A percentile compares a stretch with the other conserved stretches of the same genome.
Conservation (phyloP, 2,797 vertebrate species). For the Ammospiza maritima region DNA sequence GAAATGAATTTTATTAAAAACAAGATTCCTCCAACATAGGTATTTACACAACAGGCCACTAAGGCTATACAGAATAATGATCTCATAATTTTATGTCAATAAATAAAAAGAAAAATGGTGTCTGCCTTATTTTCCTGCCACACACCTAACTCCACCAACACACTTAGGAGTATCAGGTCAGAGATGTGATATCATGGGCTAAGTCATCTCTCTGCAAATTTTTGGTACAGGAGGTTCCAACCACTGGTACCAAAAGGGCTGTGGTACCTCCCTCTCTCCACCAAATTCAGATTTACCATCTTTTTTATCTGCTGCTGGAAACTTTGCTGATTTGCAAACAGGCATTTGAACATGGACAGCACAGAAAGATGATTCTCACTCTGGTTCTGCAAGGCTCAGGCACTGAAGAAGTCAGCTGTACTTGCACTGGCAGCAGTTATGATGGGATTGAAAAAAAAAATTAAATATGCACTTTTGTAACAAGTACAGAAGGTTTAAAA, state of each 20-base stretch:
- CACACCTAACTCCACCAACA: not conserved
- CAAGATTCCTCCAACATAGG: not conserved
- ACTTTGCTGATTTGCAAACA: not conserved
- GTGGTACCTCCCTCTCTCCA: not conserved
- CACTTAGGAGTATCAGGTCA: not conserved
- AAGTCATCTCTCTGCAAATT: not conserved
- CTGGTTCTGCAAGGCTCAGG: not conserved
- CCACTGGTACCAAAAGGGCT: not conserved
- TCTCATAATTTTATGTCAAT: not conserved
- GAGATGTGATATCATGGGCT: not conserved
- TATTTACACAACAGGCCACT: not conserved
- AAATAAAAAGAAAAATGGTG: not conserved
- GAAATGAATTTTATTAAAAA: not conserved
- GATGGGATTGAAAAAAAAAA: not conserved
- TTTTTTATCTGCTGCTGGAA: not conserved
- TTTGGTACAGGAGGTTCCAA: not conserved
- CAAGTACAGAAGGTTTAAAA: not conserved
- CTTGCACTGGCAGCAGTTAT: fast-evolving
- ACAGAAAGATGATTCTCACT: not conserved
- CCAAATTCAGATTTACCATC: not conserved
- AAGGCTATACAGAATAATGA: not conserved
- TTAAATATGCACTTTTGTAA: not conserved
- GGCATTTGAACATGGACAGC: fast-evolving
- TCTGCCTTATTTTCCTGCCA: not conserved
- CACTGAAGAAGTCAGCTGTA: not conserved